Percentiles rank a stretch among this genome's conserved stretches.
phyloP scores from a whole-genome alignment of 2,888 invertebrate species.

The Dicyrtomina minuta region DNA sequence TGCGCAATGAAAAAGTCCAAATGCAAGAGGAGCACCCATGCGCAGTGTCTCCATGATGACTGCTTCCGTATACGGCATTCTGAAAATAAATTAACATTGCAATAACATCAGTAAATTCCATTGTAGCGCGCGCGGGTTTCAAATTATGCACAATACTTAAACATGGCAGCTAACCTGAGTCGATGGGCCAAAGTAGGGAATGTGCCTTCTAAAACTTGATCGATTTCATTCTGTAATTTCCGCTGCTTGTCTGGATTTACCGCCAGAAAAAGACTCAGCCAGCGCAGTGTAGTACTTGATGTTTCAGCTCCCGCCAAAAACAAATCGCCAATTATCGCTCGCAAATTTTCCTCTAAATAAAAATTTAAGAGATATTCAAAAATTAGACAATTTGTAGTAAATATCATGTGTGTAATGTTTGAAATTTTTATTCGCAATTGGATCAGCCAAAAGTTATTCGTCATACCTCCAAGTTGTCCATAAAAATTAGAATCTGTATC shows the following conservation, averaged over 20 bases:
- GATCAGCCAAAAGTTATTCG: too few relatives aligned
- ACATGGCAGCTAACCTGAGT: too few relatives aligned
- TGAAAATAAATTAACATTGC: not conserved
- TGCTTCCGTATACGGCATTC: not conserved
- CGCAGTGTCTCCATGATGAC: not conserved
- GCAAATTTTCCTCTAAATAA: not conserved
- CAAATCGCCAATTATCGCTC: not conserved
- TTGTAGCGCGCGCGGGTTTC: too few relatives aligned
- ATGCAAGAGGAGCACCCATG: not conserved
- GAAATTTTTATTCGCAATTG: too few relatives aligned
- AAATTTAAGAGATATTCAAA: not conserved
- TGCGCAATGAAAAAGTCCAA: not conserved
- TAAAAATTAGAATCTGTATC: not conserved
- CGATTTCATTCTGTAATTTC: conserved; percentile 11
- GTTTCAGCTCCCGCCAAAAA: conserved; percentile 5
- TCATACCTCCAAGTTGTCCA: not conserved
- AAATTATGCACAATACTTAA: too few relatives aligned
- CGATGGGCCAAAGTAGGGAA: not conserved
- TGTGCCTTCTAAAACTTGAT: not conserved
- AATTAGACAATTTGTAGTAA: not conserved
- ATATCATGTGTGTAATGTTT: too few relatives aligned
- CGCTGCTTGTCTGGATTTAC: not conserved
- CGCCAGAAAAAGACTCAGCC: conserved; percentile 1
- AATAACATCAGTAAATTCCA: too few relatives aligned
- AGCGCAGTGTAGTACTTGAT: not conserved